Evolutionary conservation across 2,888 invertebrate genomes (phyloP), one percentile per base, ranked within the genome.

Genomic region (Clanis bilineata): DNA sequence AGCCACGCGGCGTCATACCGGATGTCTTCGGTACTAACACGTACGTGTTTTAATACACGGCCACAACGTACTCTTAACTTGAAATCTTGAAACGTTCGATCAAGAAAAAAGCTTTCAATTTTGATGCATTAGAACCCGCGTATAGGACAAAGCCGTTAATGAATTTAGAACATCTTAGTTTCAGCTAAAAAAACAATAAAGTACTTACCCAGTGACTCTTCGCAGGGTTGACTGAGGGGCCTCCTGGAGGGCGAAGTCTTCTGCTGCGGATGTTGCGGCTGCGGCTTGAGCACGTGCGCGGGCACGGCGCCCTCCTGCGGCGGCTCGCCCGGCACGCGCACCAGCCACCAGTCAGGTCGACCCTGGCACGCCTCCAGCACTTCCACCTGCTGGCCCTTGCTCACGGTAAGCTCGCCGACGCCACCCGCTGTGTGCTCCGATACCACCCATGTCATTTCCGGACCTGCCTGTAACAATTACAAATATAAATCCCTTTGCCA

Each of bases 371-470:
- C 93, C 83, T 98, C 98, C 68, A 98, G 92, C 67, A 98, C 95
- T 83, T 98, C 98, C 65, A 98, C 98, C 88, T 98, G 98, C 89
- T 98, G 98, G 23, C 98, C 98, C 84, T 97, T 97, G 66, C 93
- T 93, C 47, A 98, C 97, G 58, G 95, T 95, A 73, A 98, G 87
- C 86, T 98, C 98, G 60, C 95, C 95, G 54, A 95, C 93, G 68
- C 95, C 95, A 10, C 95, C 93, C n/a, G 96, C 95, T 25, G 93
- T 92, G 85, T 96, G 97, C 83, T 98, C 98, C 67, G 96, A 96
- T 60, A 97, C 95, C 73, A 98, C 97, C 97, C 97, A 97, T 63
- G 97, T 97, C 94, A 97, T 96, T 85, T 98, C 97, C 66, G 95
- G 94, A 61, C 95, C 96, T 73, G 96, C 95, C 96, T 96, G 92